A percentile compares a stretch with the other conserved stretches of the same genome.
Evolutionary conservation across 2,888 invertebrate species (phyloP).

Genomic region (Atethmia centrago): DNA sequence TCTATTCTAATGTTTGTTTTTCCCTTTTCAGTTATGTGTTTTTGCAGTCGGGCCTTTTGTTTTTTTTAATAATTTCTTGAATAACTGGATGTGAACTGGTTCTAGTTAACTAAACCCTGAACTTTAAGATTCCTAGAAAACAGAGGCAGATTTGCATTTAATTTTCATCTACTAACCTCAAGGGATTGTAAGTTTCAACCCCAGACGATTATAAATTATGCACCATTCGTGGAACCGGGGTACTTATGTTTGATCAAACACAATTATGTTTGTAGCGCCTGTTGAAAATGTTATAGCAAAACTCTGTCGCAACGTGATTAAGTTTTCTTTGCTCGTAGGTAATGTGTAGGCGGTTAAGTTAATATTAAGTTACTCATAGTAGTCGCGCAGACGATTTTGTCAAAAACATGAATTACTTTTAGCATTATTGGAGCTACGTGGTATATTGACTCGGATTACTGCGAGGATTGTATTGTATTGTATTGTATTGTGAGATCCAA

Average conservation of each 20-base stretch:
- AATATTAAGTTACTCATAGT: not conserved
- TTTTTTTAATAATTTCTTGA: no score
- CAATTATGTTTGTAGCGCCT: constrained; percentile 45
- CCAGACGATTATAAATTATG: constrained; percentile 46
- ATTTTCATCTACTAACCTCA: constrained; percentile 13
- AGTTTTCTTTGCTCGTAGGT: constrained; percentile 22
- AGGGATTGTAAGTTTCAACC: constrained; percentile 26
- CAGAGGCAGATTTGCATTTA: constrained; percentile 43
- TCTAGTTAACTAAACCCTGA: not conserved
- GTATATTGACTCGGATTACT: no score
- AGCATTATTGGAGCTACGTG: no score
- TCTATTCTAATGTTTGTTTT: no score
- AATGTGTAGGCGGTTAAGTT: constrained; percentile 43
- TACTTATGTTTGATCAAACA: constrained; percentile 6
- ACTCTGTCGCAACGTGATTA: not conserved
- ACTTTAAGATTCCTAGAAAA: constrained; percentile 17
- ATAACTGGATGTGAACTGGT: not conserved
- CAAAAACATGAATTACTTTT: no score
- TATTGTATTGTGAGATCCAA: no score
- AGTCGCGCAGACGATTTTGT: no score
- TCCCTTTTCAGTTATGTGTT: no score
- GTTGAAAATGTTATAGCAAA: constrained; percentile 33
- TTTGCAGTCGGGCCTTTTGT: no score
- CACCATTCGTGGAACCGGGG: not conserved
- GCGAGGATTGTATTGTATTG: no score